Base-by-base conservation (phyloP, 2,888 invertebrate genomes). In the Adineta ricciae region DNA sequence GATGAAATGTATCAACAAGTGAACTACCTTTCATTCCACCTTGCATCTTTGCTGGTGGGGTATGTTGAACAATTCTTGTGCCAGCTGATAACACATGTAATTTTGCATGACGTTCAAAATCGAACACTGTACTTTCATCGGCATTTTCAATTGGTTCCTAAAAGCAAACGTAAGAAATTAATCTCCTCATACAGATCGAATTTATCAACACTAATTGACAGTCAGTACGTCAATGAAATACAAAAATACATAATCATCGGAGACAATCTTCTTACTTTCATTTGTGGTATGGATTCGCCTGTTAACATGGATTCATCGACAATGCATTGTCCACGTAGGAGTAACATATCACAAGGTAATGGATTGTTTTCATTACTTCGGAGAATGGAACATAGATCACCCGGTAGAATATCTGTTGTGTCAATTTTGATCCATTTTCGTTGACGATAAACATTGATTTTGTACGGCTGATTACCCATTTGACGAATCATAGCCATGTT, bases 261-360 rank as follows among this genome's bases (percentile, higher is more conserved):
- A 46, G 21, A 84, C 11, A 16, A 46, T n/a, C 11, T 56, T n/a
- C 86, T 73, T 87, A 91, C 92, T 89, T 92, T 99, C 97, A 99
- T 98, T 91, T 98, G 98, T 1, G 99, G 99, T 11, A 99, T 97
- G 86, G 97, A 97, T 91, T 99, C 99, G 84, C 94, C 98, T 24
- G 99, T 99, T 86, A 99, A 92, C 97, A 99, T 97, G 88, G 97
- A 97, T 91, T 99, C 99, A 90, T 99, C 99, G 0, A 99, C 96
- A 88, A 99, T 97, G 90, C 98, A 98, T 2, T 95, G 94, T 14
- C 99, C 99, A 89, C 97, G 92, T 85, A 99, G 90, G 78, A 99
- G 92, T 49, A 99, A 92, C 90, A 99, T 93, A 91, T 99, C 99
- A 91, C 99, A 99, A 2, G 99, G 99, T 84, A 98, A 95, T 87